Percentiles rank a stretch among this genome's conserved stretches.
Evolutionary conservation across 2,888 invertebrate species (phyloP).

Genomic region (Netelia inedita): DNA sequence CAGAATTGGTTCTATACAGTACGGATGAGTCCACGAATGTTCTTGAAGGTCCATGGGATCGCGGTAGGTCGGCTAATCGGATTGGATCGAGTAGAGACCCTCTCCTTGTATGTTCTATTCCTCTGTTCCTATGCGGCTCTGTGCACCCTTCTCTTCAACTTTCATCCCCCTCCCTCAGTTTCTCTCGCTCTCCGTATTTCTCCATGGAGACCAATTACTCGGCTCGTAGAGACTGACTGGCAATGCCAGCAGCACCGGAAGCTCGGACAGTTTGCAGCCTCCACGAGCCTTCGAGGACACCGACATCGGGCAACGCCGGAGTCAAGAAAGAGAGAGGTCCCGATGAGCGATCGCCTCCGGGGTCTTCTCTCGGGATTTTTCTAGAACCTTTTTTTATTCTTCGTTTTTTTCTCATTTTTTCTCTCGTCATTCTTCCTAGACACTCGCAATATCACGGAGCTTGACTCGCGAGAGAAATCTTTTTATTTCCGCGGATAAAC

Average conservation of each 20-base stretch:
- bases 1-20: constrained; percentile 18
- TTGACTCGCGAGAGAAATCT: constrained; percentile 6
- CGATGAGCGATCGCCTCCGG: constrained; percentile 50
- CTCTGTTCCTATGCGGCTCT: constrained; percentile 26
- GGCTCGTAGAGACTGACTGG: constrained; percentile 70
- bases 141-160: constrained; percentile 7
- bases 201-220: constrained; percentile 71
- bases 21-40: constrained; percentile 52
- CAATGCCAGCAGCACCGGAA: constrained; percentile 54
- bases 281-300: constrained; percentile 28
- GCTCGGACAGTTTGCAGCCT: constrained; percentile 61
- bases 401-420: constrained; percentile 21
- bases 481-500: not conserved
- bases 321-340: constrained; percentile 25
- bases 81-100: constrained; percentile 57
- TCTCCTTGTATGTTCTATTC: constrained; percentile 41
- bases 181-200: constrained; percentile 22
- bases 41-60: constrained; percentile 63
- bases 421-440: not conserved
- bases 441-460: constrained; percentile 59
- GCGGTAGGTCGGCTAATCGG: constrained; percentile 66
- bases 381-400: not conserved
- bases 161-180: constrained; percentile 33
- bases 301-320: not conserved
- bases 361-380: constrained; percentile 16